Evolutionary conservation across 2,888 invertebrate species (phyloP), one percentile per base, ranked within the genome.

Genomic region (Geophilus truncorum): DNA sequence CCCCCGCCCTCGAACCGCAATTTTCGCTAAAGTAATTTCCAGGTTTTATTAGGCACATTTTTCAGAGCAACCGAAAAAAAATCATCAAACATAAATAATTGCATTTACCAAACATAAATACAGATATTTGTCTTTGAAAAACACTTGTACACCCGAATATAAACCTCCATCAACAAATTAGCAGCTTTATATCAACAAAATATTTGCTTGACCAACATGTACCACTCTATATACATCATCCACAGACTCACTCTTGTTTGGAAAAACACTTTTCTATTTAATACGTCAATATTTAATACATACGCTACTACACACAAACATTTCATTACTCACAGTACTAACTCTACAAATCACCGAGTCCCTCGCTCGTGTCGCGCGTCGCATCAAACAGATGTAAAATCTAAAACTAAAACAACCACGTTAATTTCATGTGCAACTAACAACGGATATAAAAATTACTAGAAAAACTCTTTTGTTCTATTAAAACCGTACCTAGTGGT

Each of bases 191-290:
- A 62, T 62, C 23, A 62, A 62, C 62, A 62, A 62, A 6, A 62
- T 62, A 62, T 62, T 62, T 62, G 62, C 62, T 62, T 62, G 62
- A 62, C 62, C 62, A 62, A 62, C 25, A 62, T 62, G 62, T 62
- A 62, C 62, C 62, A 62, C 62, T 57, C 23, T 62, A 62, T 62
- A 62, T 62, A 62, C 62, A 62, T 62, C 62, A 62, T 25, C 45
- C 45, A 45, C 15, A 45, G 45, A 45, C 45, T 45, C 7, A 23
- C 62, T 25, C 62, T 62, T 62, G 62, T 62, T 62, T 62, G 62
- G 62, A 62, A 62, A 62, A 62, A 62, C 62, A 62, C 62, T 62
- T 62, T 62, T 2, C 62, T 62, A 62, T 62, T 62, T 62, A 62
- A 62, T 62, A 62, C 62, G 62, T 62, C 62, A 62, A 62, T 62